Evolutionary conservation across 2,113 vertebrate species (phyloP), one percentile per base, ranked within the genome.

Genomic region (Bothrops jararaca): DNA sequence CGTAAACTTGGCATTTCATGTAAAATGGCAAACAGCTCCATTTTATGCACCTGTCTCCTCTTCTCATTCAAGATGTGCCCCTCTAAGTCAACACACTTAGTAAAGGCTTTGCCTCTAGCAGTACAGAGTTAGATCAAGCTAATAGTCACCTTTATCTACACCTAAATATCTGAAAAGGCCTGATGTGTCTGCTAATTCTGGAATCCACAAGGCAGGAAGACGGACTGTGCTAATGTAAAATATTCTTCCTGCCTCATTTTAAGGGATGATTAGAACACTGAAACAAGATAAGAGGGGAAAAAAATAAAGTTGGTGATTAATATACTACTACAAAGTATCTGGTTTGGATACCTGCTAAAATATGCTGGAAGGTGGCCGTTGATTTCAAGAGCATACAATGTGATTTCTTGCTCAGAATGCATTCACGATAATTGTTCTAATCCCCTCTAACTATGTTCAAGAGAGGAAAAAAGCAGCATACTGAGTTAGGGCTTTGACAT

Each of bases 321-420:
- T 86, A 45, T 57, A 58, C 29, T 42, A 11, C 22, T 52, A 0
- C 42, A 42, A 23, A 56, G 85, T 4, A 1, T 56, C 50, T 45
- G 3, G 0, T 0, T 2, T 0, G 45, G 18, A 5, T 34, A 52
- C 50, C 87, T 89, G 4, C 11, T 13, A 0, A 24, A 0, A 39
- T 85, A 57, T 24, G 34, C 91, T 56, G 91, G 11, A 89, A 3
- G 85, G 57, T 53, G 69, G 0, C 0, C 22, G 69, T 39, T 34
- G 7, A 24, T 60, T 89, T 92, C 95, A 85, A 22, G 0, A 80
- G 64, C 5, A 48, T 12, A 13, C 8, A 34, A 22, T 69, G 10
- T 4, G 80, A 39, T 15, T 10, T 34, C 0, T 0, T 3, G 3
- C 23, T 39, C 74, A 91, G 85, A 87, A 80, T 0, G 0, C 1